Evolutionary conservation across 2,888 invertebrate species (phyloP), one percentile per base, ranked within the genome.

Genomic region (Plebejus argus): DNA sequence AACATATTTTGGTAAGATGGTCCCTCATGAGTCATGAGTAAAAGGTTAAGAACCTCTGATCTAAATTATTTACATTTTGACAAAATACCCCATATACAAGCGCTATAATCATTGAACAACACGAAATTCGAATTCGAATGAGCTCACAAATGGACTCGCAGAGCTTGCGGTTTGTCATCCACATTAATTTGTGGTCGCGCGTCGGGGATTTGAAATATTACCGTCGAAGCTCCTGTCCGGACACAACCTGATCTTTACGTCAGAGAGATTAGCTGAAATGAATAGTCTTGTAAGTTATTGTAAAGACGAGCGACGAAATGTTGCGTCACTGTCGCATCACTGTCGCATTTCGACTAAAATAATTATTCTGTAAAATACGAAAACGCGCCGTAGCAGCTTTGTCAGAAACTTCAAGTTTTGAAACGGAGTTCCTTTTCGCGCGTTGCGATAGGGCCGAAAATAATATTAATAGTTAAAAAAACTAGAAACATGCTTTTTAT

Each of bases 181-280:
- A 23, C 66, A 33, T 66, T 66, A 28, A 66, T 66, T 66, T 66
- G 66, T 66, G 66, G 23, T 66, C 28, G 66, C 66, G 66, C 66
- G 66, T 66, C 7, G 15, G 66, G 8, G 10, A 66, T 28, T 66
- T 66, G 66, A 66, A 66, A 66, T 66, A 66, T 66, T 66, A 66
- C 66, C 12, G 66, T 15, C 66, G 28, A 15, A 23, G 12, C 15
- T 4, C 23, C 23, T 18, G 66, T 15, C 66, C 18, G 15, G 6
- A 66, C 66, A 33, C 28, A 18, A 66, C 23, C 20, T 20, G 58
- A 66, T 66, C 28, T 66, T 66, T 15, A 33, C 28, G 66, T 28
- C 66, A 66, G 28, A 33, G 66, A 66, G 66, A 66, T 66, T 18
- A 66, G 5, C 66, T 66, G 6, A 10, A 61, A 61, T 20, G 1